Conservation (phyloP, 2,888 invertebrate species). For the Ormia ochracea region DNA sequence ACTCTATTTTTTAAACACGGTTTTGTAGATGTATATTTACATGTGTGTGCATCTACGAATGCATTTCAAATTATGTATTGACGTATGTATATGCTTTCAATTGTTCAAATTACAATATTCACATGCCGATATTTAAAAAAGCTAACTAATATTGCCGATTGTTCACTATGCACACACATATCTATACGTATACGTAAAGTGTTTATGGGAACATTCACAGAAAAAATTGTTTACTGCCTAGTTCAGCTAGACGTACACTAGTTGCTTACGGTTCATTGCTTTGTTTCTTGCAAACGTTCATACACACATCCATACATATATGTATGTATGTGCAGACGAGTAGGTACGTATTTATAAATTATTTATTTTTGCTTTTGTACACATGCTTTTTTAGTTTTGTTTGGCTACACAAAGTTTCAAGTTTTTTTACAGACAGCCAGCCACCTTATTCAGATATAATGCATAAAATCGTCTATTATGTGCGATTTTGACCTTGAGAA, state of each 20-base stretch:
- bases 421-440: neutral
- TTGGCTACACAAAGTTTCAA: neutral
- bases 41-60: neutral
- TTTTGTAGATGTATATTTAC: neutral
- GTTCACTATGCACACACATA: neutral
- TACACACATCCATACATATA: too few relatives aligned
- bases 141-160: conserved; percentile 6
- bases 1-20: too few relatives aligned
- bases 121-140: neutral
- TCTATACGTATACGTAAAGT: neutral
- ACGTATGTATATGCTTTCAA: too few relatives aligned
- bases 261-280: conserved; percentile 52
- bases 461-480: conserved; percentile 3
- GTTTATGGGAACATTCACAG: neutral
- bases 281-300: conserved; percentile 30
- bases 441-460: neutral
- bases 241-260: conserved; percentile 24
- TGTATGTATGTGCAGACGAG: neutral
- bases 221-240: neutral
- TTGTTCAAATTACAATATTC: neutral
- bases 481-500: conserved; percentile 52
- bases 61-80: neutral
- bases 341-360: neutral
- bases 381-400: neutral
- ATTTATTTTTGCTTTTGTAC: too few relatives aligned